phyloP scores from a whole-genome alignment of 2,888 invertebrate species.

The Lydus trimaculatus region DNA sequence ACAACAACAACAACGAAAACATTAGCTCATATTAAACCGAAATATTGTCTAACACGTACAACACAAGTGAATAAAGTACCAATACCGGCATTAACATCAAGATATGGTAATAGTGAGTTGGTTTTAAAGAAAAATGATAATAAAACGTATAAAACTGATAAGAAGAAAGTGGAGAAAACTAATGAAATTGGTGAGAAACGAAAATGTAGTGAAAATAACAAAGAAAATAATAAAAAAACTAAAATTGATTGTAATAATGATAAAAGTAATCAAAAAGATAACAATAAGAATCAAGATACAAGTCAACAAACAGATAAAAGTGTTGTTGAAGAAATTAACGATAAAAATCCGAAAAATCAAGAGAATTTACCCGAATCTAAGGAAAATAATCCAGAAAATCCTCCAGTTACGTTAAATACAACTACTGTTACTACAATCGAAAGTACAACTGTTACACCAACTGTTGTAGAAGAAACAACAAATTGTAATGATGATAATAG shows the following conservation, averaged over 20 bases:
- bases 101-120: constrained; percentile 42
- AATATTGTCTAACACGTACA: constrained; percentile 52
- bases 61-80: constrained; percentile 60
- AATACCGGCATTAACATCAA: constrained; percentile 56
- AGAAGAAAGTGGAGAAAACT: constrained; percentile 22
- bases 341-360: background rate
- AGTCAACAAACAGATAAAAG: background rate
- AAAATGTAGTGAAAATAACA: constrained; percentile 11
- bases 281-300: background rate
- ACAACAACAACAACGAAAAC: constrained; percentile 17
- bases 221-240: constrained; percentile 22
- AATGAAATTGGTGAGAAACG: constrained; percentile 22
- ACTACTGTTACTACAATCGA: background rate
- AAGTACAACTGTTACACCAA: background rate
- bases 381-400: constrained; percentile 8
- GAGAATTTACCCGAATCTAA: background rate
- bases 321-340: background rate
- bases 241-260: constrained; percentile 20
- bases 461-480: background rate
- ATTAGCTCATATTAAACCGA: constrained; percentile 34
- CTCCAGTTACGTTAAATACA: background rate
- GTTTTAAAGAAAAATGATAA: constrained; percentile 28
- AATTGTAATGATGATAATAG: background rate
- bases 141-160: constrained; percentile 24
- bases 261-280: constrained; percentile 13